Evolutionary conservation across 2,113 vertebrate species (phyloP).

Genomic region (Hyla sarda): DNA sequence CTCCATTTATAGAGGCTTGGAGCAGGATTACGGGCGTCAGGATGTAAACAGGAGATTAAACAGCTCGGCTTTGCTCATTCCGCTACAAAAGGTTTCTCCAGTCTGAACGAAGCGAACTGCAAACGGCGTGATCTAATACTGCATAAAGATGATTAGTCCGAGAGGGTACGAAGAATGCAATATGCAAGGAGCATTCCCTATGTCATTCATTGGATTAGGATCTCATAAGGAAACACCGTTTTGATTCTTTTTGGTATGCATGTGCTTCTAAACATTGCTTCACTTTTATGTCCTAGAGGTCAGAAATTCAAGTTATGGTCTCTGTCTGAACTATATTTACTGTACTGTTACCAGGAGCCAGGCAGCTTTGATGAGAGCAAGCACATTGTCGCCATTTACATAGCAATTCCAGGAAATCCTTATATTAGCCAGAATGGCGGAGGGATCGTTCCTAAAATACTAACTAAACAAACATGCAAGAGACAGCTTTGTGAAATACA

Average conservation of each 20-base stretch:
- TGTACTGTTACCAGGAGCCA: background rate
- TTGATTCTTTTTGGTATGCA: background rate
- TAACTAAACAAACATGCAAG: too few relatives aligned
- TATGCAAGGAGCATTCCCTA: background rate
- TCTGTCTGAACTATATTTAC: background rate
- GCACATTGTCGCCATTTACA: background rate
- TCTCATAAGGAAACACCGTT: background rate
- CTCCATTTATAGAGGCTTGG: constrained; percentile 24
- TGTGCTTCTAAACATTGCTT: background rate
- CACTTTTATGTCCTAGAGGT: background rate
- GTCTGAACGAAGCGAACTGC: background rate
- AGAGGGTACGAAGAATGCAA: background rate
- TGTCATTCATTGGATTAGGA: background rate
- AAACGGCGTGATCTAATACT: background rate
- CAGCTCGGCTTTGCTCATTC: background rate
- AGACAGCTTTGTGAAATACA: too few relatives aligned
- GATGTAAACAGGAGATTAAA: constrained; percentile 47
- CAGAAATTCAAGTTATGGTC: background rate
- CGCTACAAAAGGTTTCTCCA: background rate
- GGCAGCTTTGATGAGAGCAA: background rate
- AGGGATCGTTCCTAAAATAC: too few relatives aligned
- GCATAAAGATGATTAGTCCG: background rate
- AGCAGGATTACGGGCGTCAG: constrained; percentile 25
- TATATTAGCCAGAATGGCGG: too few relatives aligned
- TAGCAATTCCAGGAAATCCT: background rate